A percentile compares a stretch with the other conserved stretches of the same genome.
Evolutionary conservation across 2,113 vertebrate genomes (phyloP).

Genomic region (Hemichromis elongatus): DNA sequence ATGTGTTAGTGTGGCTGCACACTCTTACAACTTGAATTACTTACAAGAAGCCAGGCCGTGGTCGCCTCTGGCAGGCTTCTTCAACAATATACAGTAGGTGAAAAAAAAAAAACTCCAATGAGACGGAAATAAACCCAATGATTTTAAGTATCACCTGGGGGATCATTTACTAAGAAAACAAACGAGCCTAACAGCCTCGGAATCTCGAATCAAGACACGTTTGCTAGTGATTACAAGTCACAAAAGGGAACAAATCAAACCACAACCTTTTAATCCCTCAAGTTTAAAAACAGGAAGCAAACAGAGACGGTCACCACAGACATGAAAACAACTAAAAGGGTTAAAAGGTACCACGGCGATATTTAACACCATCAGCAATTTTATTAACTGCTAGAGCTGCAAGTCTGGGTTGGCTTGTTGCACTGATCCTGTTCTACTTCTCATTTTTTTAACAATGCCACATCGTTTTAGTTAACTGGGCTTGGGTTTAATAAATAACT

Average conservation of each 20-base stretch:
- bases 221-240: not conserved
- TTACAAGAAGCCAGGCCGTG: not conserved
- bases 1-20: not conserved
- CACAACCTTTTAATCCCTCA: not conserved
- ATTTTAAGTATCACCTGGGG: not conserved
- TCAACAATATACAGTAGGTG: not conserved
- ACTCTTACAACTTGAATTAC: not conserved
- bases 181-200: not conserved
- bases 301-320: not conserved
- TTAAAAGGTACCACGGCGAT: not conserved
- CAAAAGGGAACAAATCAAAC: not conserved
- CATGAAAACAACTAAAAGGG: not conserved
- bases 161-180: not conserved
- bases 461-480: not conserved
- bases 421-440: not conserved
- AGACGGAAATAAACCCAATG: accelerated
- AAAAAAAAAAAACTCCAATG: not conserved
- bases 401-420: not conserved
- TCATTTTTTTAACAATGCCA: not conserved
- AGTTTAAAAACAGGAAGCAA: not conserved
- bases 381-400: not conserved
- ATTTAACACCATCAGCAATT: not conserved
- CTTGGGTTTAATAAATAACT: no score
- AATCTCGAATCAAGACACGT: not conserved
- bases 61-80: not conserved